phyloP scores from a whole-genome alignment of 2,888 invertebrate species.

The Ecliptopera silaceata region DNA sequence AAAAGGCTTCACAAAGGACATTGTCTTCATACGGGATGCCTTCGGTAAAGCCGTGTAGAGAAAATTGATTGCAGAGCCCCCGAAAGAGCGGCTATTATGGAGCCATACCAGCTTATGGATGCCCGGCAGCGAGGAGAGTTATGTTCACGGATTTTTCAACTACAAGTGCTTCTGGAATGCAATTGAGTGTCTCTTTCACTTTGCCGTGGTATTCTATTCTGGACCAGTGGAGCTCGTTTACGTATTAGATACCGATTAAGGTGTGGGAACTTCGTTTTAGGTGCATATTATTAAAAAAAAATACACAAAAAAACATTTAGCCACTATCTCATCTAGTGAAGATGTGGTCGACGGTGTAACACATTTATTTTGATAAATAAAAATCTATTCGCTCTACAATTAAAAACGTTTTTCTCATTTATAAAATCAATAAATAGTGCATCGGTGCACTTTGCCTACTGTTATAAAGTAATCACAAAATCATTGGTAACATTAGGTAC shows the following conservation, averaged over 20 bases:
- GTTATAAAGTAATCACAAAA: too few relatives aligned
- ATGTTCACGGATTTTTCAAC: slow-evolving; percentile 23
- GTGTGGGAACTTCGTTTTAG: not conserved
- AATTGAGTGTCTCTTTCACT: too few relatives aligned
- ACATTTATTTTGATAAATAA: too few relatives aligned
- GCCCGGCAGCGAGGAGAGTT: slow-evolving; percentile 29
- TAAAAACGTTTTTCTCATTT: too few relatives aligned
- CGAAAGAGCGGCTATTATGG: slow-evolving; percentile 41
- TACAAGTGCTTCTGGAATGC: slow-evolving; percentile 17
- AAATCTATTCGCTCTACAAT: too few relatives aligned
- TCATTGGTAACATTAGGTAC: too few relatives aligned
- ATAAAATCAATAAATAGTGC: too few relatives aligned
- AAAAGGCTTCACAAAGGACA: slow-evolving; percentile 26
- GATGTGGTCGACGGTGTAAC: too few relatives aligned
- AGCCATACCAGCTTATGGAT: slow-evolving; percentile 43
- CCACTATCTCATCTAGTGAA: too few relatives aligned
- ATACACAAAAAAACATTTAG: too few relatives aligned
- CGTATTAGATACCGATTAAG: not conserved
- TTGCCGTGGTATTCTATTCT: slow-evolving; percentile 1
- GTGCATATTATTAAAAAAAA: not conserved
- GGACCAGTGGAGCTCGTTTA: not conserved
- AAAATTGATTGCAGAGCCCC: slow-evolving; percentile 43
- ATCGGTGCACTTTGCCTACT: too few relatives aligned
- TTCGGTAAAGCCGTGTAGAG: slow-evolving; percentile 22
- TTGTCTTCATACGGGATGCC: slow-evolving; percentile 28